Conservation (phyloP, 2,797 vertebrate species). For the Tapera naevia region DNA sequence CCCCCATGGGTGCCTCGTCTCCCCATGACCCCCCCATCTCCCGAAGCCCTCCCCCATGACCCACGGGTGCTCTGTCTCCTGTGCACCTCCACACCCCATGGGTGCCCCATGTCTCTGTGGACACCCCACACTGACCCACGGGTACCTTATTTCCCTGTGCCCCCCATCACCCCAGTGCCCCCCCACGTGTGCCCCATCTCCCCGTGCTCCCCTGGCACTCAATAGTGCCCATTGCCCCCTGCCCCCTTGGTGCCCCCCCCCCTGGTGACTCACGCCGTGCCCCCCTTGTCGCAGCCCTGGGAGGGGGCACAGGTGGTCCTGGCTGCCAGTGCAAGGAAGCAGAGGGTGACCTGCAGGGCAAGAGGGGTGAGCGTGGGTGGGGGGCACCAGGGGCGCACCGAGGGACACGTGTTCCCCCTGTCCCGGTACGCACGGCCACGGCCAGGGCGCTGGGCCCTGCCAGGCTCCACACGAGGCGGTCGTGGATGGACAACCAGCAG, state of each 20-base stretch:
- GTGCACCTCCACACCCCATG: neutral
- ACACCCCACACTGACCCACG: no score
- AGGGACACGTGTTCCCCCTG: no score
- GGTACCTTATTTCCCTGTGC: no score
- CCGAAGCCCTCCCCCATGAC: no score
- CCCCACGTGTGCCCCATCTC: neutral
- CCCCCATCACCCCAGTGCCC: no score
- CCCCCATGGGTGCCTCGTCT: neutral
- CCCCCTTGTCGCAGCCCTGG: slow-evolving; percentile 90
- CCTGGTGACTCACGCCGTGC: slow-evolving; percentile 81
- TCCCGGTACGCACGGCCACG: slow-evolving; percentile 82
- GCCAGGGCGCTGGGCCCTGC: slow-evolving; percentile 87
- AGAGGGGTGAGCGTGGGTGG: neutral
- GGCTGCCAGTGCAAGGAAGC: slow-evolving; percentile 87
- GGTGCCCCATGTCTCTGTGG: no score
- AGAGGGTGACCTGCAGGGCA: slow-evolving; percentile 85
- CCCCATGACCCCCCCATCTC: no score
- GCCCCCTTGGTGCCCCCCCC: neutral
- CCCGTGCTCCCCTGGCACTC: neutral
- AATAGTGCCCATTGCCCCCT: neutral
- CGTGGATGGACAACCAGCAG: slow-evolving; percentile 94
- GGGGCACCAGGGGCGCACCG: neutral
- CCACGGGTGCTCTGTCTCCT: no score
- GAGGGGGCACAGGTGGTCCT: slow-evolving; percentile 83
- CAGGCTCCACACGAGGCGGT: slow-evolving; percentile 94